These are phyloP conservation scores for Neolamprologus cancellatus DNA, from an alignment of 2,113 vertebrate species.

Conservation along the genomic window DNA sequence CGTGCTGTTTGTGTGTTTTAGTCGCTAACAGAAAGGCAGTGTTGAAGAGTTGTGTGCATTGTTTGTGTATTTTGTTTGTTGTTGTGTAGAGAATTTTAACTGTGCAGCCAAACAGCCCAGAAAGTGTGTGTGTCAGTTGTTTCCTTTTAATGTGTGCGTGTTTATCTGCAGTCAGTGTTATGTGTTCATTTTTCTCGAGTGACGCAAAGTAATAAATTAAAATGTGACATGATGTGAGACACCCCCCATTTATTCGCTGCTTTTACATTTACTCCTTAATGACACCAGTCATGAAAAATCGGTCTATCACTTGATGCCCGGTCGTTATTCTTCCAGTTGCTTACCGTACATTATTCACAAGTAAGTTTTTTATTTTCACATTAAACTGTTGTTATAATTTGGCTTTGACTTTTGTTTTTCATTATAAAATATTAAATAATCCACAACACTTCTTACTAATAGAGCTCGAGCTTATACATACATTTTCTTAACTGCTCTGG, in stretches of 20 bases:
- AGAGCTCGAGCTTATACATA: background rate
- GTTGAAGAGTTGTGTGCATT: background rate
- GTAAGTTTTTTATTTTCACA: background rate
- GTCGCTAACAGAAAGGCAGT: background rate
- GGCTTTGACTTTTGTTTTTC: background rate
- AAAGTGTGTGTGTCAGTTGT: background rate
- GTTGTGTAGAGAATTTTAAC: background rate
- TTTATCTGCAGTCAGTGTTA: background rate
- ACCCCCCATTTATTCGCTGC: background rate
- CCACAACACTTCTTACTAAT: background rate
- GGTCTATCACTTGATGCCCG: background rate
- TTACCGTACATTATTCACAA: background rate
- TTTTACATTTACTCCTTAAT: background rate
- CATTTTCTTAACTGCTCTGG: background rate
- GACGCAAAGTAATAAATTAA: background rate
- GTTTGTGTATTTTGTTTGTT: background rate
- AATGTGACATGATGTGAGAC: background rate
- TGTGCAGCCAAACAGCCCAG: background rate
- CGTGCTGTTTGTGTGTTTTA: background rate
- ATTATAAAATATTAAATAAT: background rate
- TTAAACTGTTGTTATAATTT: background rate
- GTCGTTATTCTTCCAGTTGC: background rate
- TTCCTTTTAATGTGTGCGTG: background rate
- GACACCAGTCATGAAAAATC: background rate
- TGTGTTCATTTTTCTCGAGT: background rate